phyloP scores from a whole-genome alignment of 2,113 vertebrate genomes.

The Mormoops blainvillei region DNA sequence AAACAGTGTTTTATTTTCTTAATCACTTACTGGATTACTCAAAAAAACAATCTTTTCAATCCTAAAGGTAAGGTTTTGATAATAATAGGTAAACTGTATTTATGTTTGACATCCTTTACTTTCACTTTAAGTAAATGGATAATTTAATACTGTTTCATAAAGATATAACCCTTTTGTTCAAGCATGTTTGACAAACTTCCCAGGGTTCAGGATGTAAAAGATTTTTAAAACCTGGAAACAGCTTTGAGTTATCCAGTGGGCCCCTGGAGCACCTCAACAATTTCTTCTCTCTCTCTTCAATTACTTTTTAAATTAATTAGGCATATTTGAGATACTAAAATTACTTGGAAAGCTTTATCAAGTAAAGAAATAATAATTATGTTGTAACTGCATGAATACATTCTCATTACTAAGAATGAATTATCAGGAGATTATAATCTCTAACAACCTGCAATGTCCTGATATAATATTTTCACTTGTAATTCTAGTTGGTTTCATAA shows the following conservation, averaged over 20 bases:
- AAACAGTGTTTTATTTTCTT: background rate
- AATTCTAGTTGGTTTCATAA: background rate
- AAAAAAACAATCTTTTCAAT: background rate
- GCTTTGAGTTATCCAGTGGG: background rate
- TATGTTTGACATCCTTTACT: too few species aligned
- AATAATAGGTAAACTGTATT: too few species aligned
- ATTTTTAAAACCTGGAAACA: background rate
- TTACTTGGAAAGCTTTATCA: background rate
- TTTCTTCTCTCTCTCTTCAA: background rate
- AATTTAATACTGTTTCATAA: too few species aligned
- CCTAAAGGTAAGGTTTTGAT: background rate
- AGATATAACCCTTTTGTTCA: background rate
- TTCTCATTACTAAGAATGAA: too few species aligned
- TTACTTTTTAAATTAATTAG: background rate
- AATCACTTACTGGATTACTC: background rate
- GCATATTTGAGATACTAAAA: background rate
- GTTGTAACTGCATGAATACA: too few species aligned
- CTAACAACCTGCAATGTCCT: too few species aligned
- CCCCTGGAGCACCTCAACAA: background rate
- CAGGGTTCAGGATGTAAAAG: background rate
- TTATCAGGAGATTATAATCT: too few species aligned
- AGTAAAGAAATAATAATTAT: background rate
- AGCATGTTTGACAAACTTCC: background rate
- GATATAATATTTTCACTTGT: background rate
- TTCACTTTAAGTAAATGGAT: too few species aligned